Evolutionary conservation across 1,140 invertebrate genomes (phyloP), one percentile per base, ranked within the genome.

Genomic region (Trichonephila clavata): DNA sequence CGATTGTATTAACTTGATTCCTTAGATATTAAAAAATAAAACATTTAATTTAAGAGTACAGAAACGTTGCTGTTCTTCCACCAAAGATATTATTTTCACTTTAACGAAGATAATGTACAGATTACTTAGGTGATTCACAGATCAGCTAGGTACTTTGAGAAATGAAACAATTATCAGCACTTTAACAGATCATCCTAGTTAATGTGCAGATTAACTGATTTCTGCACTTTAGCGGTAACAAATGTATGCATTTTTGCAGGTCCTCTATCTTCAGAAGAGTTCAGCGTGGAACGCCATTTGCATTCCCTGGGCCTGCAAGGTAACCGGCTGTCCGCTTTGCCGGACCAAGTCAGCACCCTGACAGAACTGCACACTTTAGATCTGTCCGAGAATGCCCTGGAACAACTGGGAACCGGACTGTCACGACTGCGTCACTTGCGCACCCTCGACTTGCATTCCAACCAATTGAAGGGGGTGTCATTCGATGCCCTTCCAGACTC

Each of bases 361-460:
- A 3, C 21, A 24, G 65, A 68, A 68, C 24, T 68, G 3, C 24
- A 14, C 7, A 13, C 65, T 5, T n/a, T 68, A 7, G 65, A 68
- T 24, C 21, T 68, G 13, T 68, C 65, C 65, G 65, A 68, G 24
- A 68, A 68, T 5, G 65, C 7, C 24, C n/a, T 68, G 24, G 65
- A 24, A 24, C 24, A 68, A 21, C 10, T 68, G 65, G 65, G 8
- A 13, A 8, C n/a, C 1, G 21, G 60, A 20, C 57, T 87, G 60
- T 14, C n/a, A 14, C 21, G 50, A 21, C 32, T 87, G 39, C 80
- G 90, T 13, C 77, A 94, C 6, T 32, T 94, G 32, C 84, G 90
- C 60, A 71, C 39, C 21, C 61, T 94, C 7, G 68, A 94, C 32
- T n/a, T 94, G 27, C 91, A 94, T 8, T 71, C 94, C 80, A 94